Base-by-base conservation (phyloP, 23 tunicate genomes). In the Oikopleura dioica region DNA sequence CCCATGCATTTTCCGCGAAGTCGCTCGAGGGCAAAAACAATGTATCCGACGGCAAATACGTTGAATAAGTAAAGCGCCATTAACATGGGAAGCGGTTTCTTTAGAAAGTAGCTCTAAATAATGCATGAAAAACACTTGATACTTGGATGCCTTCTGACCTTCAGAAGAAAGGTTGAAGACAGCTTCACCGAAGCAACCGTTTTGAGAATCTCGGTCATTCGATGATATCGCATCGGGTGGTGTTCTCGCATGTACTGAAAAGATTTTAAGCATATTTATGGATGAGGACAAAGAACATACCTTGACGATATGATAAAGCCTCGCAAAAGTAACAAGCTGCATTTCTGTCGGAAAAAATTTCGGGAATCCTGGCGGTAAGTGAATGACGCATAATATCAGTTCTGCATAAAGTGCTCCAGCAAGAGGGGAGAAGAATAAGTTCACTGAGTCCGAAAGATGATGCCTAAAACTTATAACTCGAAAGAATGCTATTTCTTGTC, bases 211-310 rank as follows among this genome's bases (percentile, higher is more conserved):
- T 63, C 72, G 5, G 72, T 63, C 72, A 63, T 63, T 63, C 72
- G 72, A 63, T 63, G 72, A 63, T 63, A 63, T 28, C 72, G 29
- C 72, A 63, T 63, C 26, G 72, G 72, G 33, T 63, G 72, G 26
- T 63, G 72, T 63, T 63, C 72, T 28, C 72, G 72, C 72, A 63
- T 63, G 72, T 63, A 63, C 72, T 63, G 26, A 63, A 63, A 21
- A 2, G 26, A 16, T n/a, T n/a, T n/a, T n/a, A n/a, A n/a, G n/a
- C n/a, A n/a, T n/a, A n/a, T n/a, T n/a, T n/a, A n/a, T n/a, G n/a
- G n/a, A n/a, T n/a, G n/a, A n/a, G n/a, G n/a, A n/a, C n/a, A n/a
- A 28, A 2, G 72, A 63, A 63, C 72, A 16, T 63, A 63, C 72
- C 33, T 63, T 63, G 29, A 63, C 72, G 26, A 63, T 63, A 28